Percentiles rank a stretch among this genome's conserved stretches.
Evolutionary conservation across 2,888 invertebrate genomes (phyloP).

Genomic region (Thysanoteuthis rhombus): DNA sequence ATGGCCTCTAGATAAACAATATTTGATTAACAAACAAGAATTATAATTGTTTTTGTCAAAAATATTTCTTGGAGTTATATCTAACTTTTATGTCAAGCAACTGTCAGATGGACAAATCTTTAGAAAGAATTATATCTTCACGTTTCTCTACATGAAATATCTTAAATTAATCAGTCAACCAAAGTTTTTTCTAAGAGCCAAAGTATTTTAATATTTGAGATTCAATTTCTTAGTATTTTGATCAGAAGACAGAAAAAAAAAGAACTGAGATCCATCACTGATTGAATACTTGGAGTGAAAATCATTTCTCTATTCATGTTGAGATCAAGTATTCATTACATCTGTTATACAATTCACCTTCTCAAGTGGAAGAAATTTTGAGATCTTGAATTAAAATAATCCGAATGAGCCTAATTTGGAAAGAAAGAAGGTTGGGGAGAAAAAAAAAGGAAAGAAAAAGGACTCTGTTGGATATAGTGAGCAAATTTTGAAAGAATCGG

Average conservation of each 20-base stretch:
- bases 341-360: background rate
- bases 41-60: too few relatives aligned
- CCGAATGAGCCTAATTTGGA: background rate
- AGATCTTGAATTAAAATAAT: background rate
- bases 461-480: too few relatives aligned
- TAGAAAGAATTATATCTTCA: too few relatives aligned
- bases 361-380: background rate
- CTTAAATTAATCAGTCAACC: too few relatives aligned
- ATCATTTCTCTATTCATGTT: background rate
- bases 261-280: too few relatives aligned
- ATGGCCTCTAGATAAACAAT: too few relatives aligned
- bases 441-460: background rate
- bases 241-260: background rate
- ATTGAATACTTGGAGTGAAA: background rate
- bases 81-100: too few relatives aligned
- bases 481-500: background rate
- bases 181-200: too few relatives aligned
- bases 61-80: too few relatives aligned
- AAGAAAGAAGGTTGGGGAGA: background rate
- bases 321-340: background rate
- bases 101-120: too few relatives aligned
- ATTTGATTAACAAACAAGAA: too few relatives aligned
- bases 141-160: too few relatives aligned
- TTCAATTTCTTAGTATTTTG: background rate
- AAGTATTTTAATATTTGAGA: background rate